Base-by-base conservation (phyloP, 2,113 vertebrate species). In the Cinclus mexicanus region DNA sequence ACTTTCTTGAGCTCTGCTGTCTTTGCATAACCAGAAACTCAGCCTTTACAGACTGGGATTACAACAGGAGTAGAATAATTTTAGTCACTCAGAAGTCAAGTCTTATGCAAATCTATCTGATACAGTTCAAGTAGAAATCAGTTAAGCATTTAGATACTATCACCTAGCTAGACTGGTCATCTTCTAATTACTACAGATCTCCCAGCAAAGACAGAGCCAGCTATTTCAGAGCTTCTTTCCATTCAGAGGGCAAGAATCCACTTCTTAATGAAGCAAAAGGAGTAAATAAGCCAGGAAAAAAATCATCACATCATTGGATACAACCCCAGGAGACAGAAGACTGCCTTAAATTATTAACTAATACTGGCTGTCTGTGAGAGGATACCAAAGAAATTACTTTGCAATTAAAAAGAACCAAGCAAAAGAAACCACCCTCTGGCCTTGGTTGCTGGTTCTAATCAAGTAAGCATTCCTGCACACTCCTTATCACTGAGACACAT, bases 321-420 rank as follows among this genome's bases (percentile, higher is more conserved):
- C 33, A 83, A 69, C 35, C 31, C 42, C 50, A 93, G 71, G 67
- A 94, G 75, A 46, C 2, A 85, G 39, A 59, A 0, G 2, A 83
- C 52, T 83, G 61, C 57, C 55, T 87, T 83, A 87, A 96, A 87
- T 79, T 33, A 93, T 74, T 1, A 17, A 37, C 47, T 77, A 70
- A 47, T 82, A 59, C 23, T 64, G 79, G 35, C 52, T 74, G 70
- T 10, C 59, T 79, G 18, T 47, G 67, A 84, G 85, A 94, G 0
- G 8, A 69, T 69, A 95, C 41, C 77, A 80, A 87, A 80, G 78
- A 90, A 95, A 94, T 90, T 67, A 88, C 75, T 74, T 15, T 4
- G 42, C 86, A 93, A 88, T 93, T 95, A 86, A 96, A 88, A 91
- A 85, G 33, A n/a, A 81, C 11, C 33, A 59, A 86, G 26, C 26